Conservation (phyloP, 2,113 vertebrate species). For the Vicugna pacos region DNA sequence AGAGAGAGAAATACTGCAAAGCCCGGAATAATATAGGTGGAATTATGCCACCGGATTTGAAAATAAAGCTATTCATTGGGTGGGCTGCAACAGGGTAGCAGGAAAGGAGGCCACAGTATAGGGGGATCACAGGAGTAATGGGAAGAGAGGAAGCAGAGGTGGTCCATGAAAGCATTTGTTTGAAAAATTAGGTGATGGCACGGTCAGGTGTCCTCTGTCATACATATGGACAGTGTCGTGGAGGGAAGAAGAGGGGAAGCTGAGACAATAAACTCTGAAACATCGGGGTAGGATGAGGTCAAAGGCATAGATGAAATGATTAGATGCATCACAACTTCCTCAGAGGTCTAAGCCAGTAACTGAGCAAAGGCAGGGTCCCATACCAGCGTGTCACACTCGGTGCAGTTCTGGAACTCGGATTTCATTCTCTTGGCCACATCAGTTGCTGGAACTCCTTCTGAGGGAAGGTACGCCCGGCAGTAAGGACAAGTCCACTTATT, state of each 20-base stretch:
- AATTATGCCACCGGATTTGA: background rate
- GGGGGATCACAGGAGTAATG: background rate
- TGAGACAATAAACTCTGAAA: background rate
- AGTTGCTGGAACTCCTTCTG: slow-evolving; percentile 82
- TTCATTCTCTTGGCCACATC: slow-evolving; percentile 83
- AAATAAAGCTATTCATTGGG: background rate
- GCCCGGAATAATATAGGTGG: background rate
- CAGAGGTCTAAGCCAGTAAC: rapidly evolving
- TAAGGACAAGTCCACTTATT: slow-evolving; percentile 80
- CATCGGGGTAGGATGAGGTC: background rate
- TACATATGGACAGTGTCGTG: background rate
- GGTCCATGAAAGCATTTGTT: background rate
- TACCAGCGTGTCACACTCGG: slow-evolving; percentile 82
- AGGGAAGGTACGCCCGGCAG: slow-evolving; percentile 75
- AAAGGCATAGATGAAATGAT: background rate
- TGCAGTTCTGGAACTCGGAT: slow-evolving; percentile 73
- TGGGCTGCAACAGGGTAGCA: background rate
- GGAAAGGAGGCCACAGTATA: background rate
- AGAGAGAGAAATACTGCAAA: background rate
- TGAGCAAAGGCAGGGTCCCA: background rate
- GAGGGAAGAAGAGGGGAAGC: background rate
- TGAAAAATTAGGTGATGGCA: background rate
- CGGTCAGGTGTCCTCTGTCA: background rate
- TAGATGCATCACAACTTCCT: background rate
- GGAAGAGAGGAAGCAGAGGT: background rate